Percentiles rank a stretch among this genome's conserved stretches.
phyloP scores from a whole-genome alignment of 1,140 invertebrate species.

The Aphidius ervi region DNA sequence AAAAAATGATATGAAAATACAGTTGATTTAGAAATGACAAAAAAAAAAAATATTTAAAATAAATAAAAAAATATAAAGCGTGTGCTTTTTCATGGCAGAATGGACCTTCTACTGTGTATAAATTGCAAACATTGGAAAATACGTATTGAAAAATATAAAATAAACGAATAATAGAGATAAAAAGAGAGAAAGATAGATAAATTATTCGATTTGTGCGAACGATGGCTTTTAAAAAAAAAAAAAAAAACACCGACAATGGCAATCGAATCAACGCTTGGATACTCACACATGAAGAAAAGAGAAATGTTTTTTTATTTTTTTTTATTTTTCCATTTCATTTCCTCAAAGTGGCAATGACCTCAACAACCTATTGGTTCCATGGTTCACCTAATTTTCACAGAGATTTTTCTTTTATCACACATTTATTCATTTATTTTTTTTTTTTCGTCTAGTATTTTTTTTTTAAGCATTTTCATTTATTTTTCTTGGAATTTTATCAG shows the following conservation, averaged over 20 bases:
- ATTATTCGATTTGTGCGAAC: too few species aligned
- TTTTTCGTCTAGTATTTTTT: background rate
- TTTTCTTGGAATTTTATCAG: background rate
- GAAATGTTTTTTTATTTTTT: too few species aligned
- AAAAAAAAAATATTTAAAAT: too few species aligned
- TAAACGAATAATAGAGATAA: too few species aligned
- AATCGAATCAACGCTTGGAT: conserved; percentile 11
- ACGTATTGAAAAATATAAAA: too few species aligned
- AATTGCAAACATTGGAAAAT: too few species aligned
- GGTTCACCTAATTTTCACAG: background rate
- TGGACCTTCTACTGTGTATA: too few species aligned
- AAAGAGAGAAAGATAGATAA: too few species aligned
- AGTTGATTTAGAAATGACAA: too few species aligned
- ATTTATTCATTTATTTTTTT: background rate
- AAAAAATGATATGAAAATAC: too few species aligned
- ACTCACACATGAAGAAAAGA: conserved; percentile 1
- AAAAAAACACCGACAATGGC: conserved; percentile 6
- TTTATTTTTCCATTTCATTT: conserved; percentile 10
- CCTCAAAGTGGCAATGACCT: conserved; percentile 14
- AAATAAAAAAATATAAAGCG: too few species aligned
- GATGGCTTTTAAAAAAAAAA: conserved; percentile 7
- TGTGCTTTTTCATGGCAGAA: too few species aligned
- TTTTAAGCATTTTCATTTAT: background rate
- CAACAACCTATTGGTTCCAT: conserved; percentile 6
- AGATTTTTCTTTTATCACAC: background rate